Evolutionary conservation across 1,140 invertebrate species (phyloP), one percentile per base, ranked within the genome.

Genomic region (Heliconius hermathena): DNA sequence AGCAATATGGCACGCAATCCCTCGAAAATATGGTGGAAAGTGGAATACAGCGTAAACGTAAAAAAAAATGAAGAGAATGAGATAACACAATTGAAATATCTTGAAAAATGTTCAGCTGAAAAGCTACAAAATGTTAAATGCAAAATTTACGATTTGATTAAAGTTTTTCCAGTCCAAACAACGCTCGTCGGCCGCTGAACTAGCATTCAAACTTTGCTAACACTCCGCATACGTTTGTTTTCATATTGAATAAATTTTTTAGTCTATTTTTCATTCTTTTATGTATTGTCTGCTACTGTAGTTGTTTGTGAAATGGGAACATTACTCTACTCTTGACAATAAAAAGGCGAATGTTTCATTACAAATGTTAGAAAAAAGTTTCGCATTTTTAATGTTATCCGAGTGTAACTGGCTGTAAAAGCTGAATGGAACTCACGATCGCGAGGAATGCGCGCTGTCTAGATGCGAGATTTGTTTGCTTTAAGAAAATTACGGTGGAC

Each of bases 241-340:
- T 78, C 76, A 83, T 78, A 77, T 83, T 76, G 54, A 79, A 82
- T 71, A 81, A 36, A 49, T 52, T 76, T 81, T 82, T 82, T 36
- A 79, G 60, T 82, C 72, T 33, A 54, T 60, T 80, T 73, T 71
- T 73, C 52, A 22, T 52, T 71, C 54, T 73, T 73, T 78, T 74
- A 73, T 76, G 49, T 73, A 80, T 80, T 80, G 74, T 80, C 74
- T 80, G 49, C 52, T 73, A 36, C 74, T 76, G 54, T 66, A 76
- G 70, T 80, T 76, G 70, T 80, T 66, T 38, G 74, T 76, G 74
- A 76, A 80, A 80, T 76, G 74, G 74, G 49, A 73, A 54, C 74
- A 26, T 76, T 80, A 76, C 76, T 76, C 73, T 76, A 76, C 73
- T 79, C 78, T 76, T 76, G 52, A 79, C 74, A 79, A 76, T 79